phyloP scores from a whole-genome alignment of 2,113 vertebrate genomes.

The Delphinus delphis region DNA sequence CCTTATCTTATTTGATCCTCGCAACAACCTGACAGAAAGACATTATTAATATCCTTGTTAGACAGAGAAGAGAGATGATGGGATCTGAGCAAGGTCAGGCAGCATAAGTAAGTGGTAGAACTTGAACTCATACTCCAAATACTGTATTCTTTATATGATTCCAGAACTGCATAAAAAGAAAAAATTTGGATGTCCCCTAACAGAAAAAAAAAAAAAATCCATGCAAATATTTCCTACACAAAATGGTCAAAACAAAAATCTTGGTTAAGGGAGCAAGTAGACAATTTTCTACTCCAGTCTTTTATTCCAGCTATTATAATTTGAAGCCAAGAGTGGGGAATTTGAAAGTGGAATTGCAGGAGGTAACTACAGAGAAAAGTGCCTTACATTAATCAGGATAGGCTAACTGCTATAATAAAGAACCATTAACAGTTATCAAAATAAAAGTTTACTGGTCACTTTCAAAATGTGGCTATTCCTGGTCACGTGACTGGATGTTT shows the following conservation, averaged over 20 bases:
- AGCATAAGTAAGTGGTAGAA: background rate
- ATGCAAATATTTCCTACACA: background rate
- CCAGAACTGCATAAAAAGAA: background rate
- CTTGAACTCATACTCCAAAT: background rate
- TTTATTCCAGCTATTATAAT: background rate
- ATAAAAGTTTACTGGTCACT: background rate
- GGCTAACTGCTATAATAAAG: background rate
- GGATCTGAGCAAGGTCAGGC: conserved; percentile 1
- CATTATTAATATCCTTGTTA: conserved; percentile 60
- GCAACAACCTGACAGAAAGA: conserved; percentile 16
- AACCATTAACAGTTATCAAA: background rate
- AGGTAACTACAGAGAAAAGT: background rate
- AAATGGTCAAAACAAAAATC: background rate
- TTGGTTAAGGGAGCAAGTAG: background rate
- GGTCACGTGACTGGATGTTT: background rate
- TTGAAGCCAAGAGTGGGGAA: background rate
- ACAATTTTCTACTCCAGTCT: background rate
- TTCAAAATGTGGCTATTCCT: background rate
- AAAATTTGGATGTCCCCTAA: background rate
- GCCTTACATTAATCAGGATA: background rate
- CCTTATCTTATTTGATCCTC: conserved; percentile 65
- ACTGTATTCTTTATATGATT: background rate
- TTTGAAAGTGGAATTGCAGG: background rate
- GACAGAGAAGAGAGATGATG: conserved; percentile 37
- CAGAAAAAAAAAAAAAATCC: background rate